Evolutionary conservation across 2,888 invertebrate genomes (phyloP).

Genomic region (Thymelicus acteon): DNA sequence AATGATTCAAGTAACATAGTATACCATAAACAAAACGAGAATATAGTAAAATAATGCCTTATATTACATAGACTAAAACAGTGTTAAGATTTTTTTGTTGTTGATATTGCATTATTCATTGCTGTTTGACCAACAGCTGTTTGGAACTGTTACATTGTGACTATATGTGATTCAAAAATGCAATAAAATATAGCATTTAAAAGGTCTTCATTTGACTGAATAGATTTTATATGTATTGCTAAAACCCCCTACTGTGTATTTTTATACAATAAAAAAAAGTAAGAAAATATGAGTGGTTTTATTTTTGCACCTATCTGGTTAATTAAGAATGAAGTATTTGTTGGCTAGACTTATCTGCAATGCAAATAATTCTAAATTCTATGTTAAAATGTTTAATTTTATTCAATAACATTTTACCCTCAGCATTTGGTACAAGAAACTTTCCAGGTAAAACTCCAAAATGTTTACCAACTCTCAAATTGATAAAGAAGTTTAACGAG

Average conservation of each 20-base stretch:
- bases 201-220: constrained; percentile 75
- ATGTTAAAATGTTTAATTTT: too few relatives aligned
- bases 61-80: constrained; percentile 4
- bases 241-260: constrained; percentile 58
- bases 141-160: constrained; percentile 17
- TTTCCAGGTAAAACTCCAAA: too few relatives aligned
- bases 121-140: background rate
- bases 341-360: too few relatives aligned
- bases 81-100: constrained; percentile 2
- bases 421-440: too few relatives aligned
- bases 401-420: too few relatives aligned
- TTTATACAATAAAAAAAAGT: constrained; percentile 75
- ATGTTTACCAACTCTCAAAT: too few relatives aligned
- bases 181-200: constrained; percentile 49
- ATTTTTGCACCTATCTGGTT: background rate
- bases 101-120: background rate
- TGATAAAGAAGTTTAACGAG: too few relatives aligned
- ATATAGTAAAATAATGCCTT: constrained; percentile 46
- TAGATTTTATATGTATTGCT: constrained; percentile 71
- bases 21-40: constrained; percentile 50
- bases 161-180: constrained; percentile 55
- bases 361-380: too few relatives aligned
- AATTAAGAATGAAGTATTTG: too few relatives aligned
- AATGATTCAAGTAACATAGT: constrained; percentile 60
- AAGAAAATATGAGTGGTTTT: constrained; percentile 56